phyloP scores from a whole-genome alignment of 1,140 invertebrate species.

The Heliconius nattereri region DNA sequence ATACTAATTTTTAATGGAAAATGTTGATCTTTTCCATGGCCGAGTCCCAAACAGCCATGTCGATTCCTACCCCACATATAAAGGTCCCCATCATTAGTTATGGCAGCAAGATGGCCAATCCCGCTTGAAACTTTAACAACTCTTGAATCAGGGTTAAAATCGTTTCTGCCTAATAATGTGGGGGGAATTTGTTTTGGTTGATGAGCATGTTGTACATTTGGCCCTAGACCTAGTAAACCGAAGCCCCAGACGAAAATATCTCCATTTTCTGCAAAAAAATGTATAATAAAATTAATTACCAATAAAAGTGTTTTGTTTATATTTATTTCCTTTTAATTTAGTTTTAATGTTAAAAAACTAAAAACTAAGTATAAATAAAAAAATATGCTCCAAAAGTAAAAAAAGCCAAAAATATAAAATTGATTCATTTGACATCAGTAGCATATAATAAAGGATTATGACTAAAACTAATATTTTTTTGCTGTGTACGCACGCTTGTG shows the following conservation, averaged over 20 bases:
- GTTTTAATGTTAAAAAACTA: slow-evolving; percentile 9
- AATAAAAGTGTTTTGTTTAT: neutral
- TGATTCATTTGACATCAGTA: too few species aligned
- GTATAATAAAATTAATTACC: neutral
- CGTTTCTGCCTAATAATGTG: slow-evolving; percentile 92
- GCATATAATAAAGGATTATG: too few species aligned
- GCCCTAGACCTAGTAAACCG: slow-evolving; percentile 94
- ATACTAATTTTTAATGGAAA: slow-evolving; percentile 93
- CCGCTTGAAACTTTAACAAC: slow-evolving; percentile 88
- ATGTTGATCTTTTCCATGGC: slow-evolving; percentile 89
- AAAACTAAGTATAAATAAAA: neutral
- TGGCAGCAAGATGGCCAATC: slow-evolving; percentile 89
- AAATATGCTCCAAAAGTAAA: neutral
- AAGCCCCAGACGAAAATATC: slow-evolving; percentile 96
- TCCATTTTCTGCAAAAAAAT: slow-evolving; percentile 85
- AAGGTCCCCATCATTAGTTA: slow-evolving; percentile 90
- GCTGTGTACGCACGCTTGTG: too few species aligned
- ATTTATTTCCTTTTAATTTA: too few species aligned
- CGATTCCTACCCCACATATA: slow-evolving; percentile 96
- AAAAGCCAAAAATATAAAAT: too few species aligned
- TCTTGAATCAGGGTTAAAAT: slow-evolving; percentile 86
- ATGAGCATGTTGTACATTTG: slow-evolving; percentile 84
- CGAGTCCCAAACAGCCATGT: slow-evolving; percentile 91
- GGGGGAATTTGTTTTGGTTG: slow-evolving; percentile 88
- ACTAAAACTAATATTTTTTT: too few species aligned